Base-by-base conservation (phyloP, 2,113 vertebrate genomes). In the Corynorhinus townsendii region DNA sequence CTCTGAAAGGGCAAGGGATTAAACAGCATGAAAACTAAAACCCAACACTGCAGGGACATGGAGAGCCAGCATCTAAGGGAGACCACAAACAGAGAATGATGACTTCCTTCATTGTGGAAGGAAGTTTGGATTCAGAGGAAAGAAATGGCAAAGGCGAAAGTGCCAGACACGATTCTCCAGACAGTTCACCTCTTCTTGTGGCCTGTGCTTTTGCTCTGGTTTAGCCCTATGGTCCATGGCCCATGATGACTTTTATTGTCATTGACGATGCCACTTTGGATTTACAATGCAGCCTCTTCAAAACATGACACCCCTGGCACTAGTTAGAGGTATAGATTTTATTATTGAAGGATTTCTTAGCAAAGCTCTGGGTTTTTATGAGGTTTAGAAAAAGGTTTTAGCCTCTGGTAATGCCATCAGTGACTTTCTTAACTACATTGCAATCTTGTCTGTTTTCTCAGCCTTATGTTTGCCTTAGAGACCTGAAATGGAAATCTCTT, bases 401-500 rank as follows among this genome's bases (percentile, higher is more conserved):
- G 54, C 20, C 59, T 91, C 38, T 52, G 7, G 62, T 76, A 88
- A 90, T 90, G 22, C 93, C 68, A 76, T 88, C 35, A 11, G 20
- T 90, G 72, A 14, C 38, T 89, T 94, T 81, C 73, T 93, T 93
- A 90, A 80, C 43, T 71, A 38, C 5, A 16, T 35, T 22, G 7
- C 43, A 33, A 93, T 94, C 43, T 68, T 2, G 17, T 89, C 80
- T 90, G n/a, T 4, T 38, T 87, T 93, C 35, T 92, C 38, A 49
- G 68, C 40, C 30, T 94, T 45, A 59, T 38, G 7, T 87, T 91
- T 97, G 86, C 59, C 45, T 96, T 89, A 56, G 59, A 91, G 89
- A 95, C 4, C 28, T 54, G 77, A 52, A 94, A 72, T 81, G 64
- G 49, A 96, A 81, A 95, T 76, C 69, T 94, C 75, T 96, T 94